Base-by-base conservation (phyloP, 2,888 invertebrate species). In the Trachelus stipa region DNA sequence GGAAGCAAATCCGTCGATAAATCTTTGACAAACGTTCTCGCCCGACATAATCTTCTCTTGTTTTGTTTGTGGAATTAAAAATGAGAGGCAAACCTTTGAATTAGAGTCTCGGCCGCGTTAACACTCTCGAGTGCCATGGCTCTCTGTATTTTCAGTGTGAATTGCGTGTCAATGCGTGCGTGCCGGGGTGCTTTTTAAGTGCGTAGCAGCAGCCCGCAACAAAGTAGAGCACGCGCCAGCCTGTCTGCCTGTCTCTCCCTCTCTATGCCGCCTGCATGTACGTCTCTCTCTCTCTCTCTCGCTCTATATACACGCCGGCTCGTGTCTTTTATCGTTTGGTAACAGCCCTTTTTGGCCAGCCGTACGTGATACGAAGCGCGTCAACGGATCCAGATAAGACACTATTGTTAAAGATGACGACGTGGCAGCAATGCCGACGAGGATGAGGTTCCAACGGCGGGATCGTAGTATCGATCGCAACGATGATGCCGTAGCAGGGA, bases 41-140 rank as follows among this genome's bases (percentile, higher is more conserved):
- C 56, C 31, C 75, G 79, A 75, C 77, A 68, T 73, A 75, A 71
- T 69, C 73, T 74, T 74, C 37, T 69, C 30, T 77, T 77, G 80
- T 80, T 83, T 82, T 77, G 77, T 74, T 76, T 84, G 80, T 78
- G 80, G 77, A 79, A 88, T 86, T 89, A 88, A 89, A 89, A 90
- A 88, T 88, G 73, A 85, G 85, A 88, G 87, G 89, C 91, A 91
- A 91, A 91, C 91, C 91, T 91, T 90, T 90, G 91, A 80, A 91
- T 90, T 87, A 90, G 88, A 89, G 90, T 90, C 88, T 91, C 91
- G 83, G 91, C 89, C 91, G 88, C 90, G 89, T 88, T 87, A 88
- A 91, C 91, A 90, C 91, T 91, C 88, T 91, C 91, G 87, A 91
- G 90, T 88, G 91, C 91, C 91, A 91, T 79, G 85, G 81, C 86